Base-by-base conservation (phyloP, 2,888 invertebrate species). In the Harpagoxenus sublaevis region DNA sequence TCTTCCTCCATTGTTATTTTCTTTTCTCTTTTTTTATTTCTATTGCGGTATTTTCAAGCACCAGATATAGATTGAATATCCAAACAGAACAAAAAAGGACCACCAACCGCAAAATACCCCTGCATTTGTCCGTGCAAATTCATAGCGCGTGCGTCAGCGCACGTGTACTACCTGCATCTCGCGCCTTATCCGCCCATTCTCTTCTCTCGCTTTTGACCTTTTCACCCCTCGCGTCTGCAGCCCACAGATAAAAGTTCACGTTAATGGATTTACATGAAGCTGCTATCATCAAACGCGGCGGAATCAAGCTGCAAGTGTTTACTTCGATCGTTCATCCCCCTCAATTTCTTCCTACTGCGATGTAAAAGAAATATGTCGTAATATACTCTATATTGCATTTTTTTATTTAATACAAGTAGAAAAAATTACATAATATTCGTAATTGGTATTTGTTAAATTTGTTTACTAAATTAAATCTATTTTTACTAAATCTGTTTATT, bases 211-310 rank as follows among this genome's bases (percentile, higher is more conserved):
- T 60, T 82, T 63, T 87, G 88, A 89, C 88, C 89, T 89, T 85
- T 84, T 88, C 89, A 87, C 86, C 89, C 70, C 48, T 82, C 31
- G 57, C 65, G 60, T 85, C 73, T 83, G 65, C 75, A 23, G 66
- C 42, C 55, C 81, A 68, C 62, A 83, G 82, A 84, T 86, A 88
- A 89, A 89, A 91, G 79, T 87, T 78, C 73, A 39, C 77, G 87
- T 86, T 91, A 92, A 92, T 92, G 90, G 91, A 90, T 91, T 91
- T 89, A 90, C 89, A 82, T 84, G 91, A 86, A 53, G 71, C 83
- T 62, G 60, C 84, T 63, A 71, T 65, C 86, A 71, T 83, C 89
- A 57, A 81, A 81, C 84, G 63, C 81, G 68, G 83, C 83, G n/a
- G 65, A 23, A 79, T 79, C 60, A 71, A 79, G 71, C 78, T 35